Percentiles rank a stretch among this genome's conserved stretches.
Conservation (phyloP, 64 coral and sea anemone genomes). For the Montipora foliosa region DNA sequence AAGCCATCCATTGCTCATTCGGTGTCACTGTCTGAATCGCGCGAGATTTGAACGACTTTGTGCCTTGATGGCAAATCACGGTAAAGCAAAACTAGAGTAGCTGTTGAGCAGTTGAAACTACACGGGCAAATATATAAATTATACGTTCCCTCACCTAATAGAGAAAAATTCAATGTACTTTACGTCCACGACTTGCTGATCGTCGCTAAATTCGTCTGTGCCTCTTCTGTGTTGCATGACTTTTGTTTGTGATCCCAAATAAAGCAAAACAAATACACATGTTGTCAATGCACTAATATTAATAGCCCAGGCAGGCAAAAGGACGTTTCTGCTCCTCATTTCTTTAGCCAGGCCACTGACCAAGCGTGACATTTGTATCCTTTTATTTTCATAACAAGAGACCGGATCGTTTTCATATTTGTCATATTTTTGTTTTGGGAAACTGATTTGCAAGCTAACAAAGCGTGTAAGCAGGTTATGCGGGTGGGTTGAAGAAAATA, state of each 20-base stretch:
- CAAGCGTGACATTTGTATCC: conserved; percentile 20
- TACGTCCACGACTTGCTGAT: conserved; percentile 5
- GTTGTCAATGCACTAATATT: not conserved
- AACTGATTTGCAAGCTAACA: not conserved
- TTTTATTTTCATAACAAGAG: conserved; percentile 13
- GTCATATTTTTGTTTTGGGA: not conserved
- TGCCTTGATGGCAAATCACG: no score
- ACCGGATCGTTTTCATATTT: not conserved
- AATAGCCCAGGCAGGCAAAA: conserved; percentile 18
- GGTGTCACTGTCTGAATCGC: no score
- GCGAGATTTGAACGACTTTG: no score
- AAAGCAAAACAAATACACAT: not conserved
- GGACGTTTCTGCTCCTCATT: conserved; percentile 9
- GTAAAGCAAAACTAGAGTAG: no score
- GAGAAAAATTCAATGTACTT: conserved; percentile 52
- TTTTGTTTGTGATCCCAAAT: not conserved
- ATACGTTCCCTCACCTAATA: conserved; percentile 4
- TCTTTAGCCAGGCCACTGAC: not conserved
- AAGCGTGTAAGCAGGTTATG: conserved; percentile 30
- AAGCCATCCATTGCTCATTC: no score
- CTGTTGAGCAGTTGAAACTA: no score
- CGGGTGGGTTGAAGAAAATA: conserved; percentile 8
- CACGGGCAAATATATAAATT: no score
- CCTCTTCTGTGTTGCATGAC: not conserved
- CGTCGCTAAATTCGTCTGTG: not conserved